A percentile compares a stretch with the other conserved stretches of the same genome.
These are phyloP conservation scores for Platysternon megacephalum DNA, from an alignment of 2,113 vertebrate species.

Conservation along the genomic window DNA sequence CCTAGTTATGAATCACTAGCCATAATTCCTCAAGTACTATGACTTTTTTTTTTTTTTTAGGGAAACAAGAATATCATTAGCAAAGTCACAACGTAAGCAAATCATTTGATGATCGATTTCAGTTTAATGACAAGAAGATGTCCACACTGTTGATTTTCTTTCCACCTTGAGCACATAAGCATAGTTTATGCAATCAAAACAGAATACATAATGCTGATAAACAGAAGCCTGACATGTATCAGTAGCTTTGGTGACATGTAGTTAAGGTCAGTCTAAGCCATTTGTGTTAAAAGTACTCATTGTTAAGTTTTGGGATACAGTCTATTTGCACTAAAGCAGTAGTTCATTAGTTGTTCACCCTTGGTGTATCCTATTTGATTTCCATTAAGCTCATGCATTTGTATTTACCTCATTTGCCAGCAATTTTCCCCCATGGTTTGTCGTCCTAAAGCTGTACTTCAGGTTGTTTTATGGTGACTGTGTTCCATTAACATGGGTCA, in stretches of 20 bases:
- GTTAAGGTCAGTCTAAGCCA: background rate
- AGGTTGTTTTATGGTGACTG: background rate
- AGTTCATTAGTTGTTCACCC: background rate
- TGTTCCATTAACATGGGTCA: background rate
- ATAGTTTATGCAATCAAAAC: background rate
- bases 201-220: background rate
- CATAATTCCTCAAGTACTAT: background rate
- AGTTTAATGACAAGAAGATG: background rate
- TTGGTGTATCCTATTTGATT: background rate
- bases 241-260: background rate
- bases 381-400: background rate
- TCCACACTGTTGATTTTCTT: background rate
- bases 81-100: background rate
- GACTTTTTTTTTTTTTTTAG: background rate
- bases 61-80: background rate
- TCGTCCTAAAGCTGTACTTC: background rate
- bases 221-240: background rate
- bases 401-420: background rate
- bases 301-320: background rate
- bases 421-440: background rate
- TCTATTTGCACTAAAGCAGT: background rate
- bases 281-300: background rate
- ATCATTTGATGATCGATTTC: background rate
- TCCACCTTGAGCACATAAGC: background rate
- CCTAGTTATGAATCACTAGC: background rate